Conservation (phyloP, 1,140 invertebrate genomes). For the Zaprionus ornatus region DNA sequence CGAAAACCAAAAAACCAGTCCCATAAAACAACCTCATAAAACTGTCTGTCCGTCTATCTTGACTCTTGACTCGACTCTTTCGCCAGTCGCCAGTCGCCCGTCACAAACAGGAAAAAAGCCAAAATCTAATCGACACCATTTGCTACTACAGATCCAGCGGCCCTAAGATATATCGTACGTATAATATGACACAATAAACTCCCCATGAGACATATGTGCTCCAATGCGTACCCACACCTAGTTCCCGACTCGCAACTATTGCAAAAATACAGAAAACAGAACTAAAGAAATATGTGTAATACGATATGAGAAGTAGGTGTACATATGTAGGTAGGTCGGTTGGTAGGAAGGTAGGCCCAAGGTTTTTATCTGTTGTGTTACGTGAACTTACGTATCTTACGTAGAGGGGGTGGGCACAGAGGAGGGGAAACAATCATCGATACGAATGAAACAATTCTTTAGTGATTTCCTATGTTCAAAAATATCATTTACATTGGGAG, state of each 20-base stretch:
- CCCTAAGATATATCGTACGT: constrained; percentile 26
- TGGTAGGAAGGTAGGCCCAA: constrained; percentile 20
- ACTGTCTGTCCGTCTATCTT: constrained; percentile 46
- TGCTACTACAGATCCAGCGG: constrained; percentile 20
- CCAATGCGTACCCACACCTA: constrained; percentile 15
- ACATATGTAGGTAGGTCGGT: constrained; percentile 1
- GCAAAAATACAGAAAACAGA: constrained; percentile 21
- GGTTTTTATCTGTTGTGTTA: constrained; percentile 33
- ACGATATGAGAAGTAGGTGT: constrained; percentile 7
- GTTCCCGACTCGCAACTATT: constrained; percentile 23
- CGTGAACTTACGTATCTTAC: constrained; percentile 9
- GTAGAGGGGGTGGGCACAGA: background rate
- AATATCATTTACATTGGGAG: constrained; percentile 70
- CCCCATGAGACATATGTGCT: constrained; percentile 5
- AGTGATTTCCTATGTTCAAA: constrained; percentile 74
- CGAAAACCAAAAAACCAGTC: constrained; percentile 58
- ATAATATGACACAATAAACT: constrained; percentile 20
- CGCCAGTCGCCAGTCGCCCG: constrained; percentile 6
- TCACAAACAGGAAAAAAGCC: constrained; percentile 14
- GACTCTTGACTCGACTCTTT: constrained; percentile 18
- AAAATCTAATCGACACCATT: constrained; percentile 64
- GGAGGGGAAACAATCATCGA: constrained; percentile 28
- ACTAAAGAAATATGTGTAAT: background rate
- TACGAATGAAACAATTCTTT: constrained; percentile 46
- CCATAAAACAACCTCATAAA: constrained; percentile 63